Base-by-base conservation (phyloP, 1,140 invertebrate species). In the Leptoteleia sp. region DNA sequence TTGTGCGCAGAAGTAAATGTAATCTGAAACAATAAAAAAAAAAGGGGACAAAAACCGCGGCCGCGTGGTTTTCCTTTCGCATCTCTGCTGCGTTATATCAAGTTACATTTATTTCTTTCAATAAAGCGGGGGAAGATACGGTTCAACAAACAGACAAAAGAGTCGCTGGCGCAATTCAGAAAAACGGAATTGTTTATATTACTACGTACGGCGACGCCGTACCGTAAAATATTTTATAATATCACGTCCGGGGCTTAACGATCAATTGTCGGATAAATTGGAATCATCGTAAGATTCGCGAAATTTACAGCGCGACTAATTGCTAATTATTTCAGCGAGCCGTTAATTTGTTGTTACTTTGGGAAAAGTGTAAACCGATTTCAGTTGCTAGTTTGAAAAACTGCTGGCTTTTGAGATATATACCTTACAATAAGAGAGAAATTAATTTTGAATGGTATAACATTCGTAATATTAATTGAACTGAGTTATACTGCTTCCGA, bases 91-190 rank as follows among this genome's bases (percentile, higher is more conserved):
- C 64, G 57, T 68, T 59, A 22, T 71, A 55, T 65, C 43, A 38
- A 45, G 57, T 62, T 70, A 64, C 64, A 72, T 70, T 43, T 73
- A 64, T 43, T 75, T 61, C 45, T 70, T 54, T 35, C 64, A 65
- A 68, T 78, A 57, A 80, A 76, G 54, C 64, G 40, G 3, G 4
- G 29, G n/a, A n/a, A 72, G 48, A 54, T 48, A 72, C 68, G 64
- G 64, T 57, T 64, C 47, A 64, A 72, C 57, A 62, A 72, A 72
- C 48, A 72, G 42, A 72, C 57, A 64, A 72, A 64, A 48, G 47
- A 72, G 25, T 47, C 37, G 38, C 29, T 47, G 31, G 47, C 15
- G 19, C 29, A 19, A 13, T 29, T 8, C 43, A 54, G 31, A 52
- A 72, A 62, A 72, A 72, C 38, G 45, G 16, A 47, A 37, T 38